phyloP scores from a whole-genome alignment of 2,888 invertebrate genomes.

The Pterostichus madidus region DNA sequence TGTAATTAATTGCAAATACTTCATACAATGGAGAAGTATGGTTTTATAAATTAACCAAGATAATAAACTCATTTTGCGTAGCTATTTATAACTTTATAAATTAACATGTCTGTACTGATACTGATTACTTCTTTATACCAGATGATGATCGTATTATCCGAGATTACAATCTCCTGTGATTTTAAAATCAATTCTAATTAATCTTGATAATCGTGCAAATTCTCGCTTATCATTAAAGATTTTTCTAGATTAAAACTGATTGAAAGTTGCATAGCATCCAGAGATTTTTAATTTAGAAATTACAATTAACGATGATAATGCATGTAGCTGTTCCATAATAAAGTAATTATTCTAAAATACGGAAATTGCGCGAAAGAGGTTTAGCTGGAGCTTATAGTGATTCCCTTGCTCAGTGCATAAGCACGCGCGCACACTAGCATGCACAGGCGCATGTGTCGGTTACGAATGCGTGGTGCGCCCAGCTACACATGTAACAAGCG shows the following conservation, averaged over 20 bases:
- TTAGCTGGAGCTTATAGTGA: neutral
- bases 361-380: slow-evolving; percentile 24
- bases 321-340: slow-evolving; percentile 32
- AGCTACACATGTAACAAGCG: slow-evolving; percentile 66
- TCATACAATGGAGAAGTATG: neutral
- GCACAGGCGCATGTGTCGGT: slow-evolving; percentile 18
- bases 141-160: slow-evolving; percentile 19
- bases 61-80: slow-evolving; percentile 31
- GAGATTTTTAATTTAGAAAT: slow-evolving; percentile 24
- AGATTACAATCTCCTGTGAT: slow-evolving; percentile 43
- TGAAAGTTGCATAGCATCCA: slow-evolving; percentile 12
- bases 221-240: slow-evolving; percentile 37
- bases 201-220: slow-evolving; percentile 31
- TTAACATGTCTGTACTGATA: slow-evolving; percentile 44
- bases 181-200: slow-evolving; percentile 54
- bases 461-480: slow-evolving; percentile 35
- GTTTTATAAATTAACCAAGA: slow-evolving; percentile 36
- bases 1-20: slow-evolving; percentile 11
- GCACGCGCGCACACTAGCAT: neutral
- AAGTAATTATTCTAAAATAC: slow-evolving; percentile 45
- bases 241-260: slow-evolving; percentile 31
- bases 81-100: slow-evolving; percentile 50
- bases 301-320: slow-evolving; percentile 44
- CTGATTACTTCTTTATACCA: slow-evolving; percentile 39
- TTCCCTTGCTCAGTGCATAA: neutral